Conservation (phyloP, 2,113 vertebrate species). For the Phyllopteryx taeniolatus region DNA sequence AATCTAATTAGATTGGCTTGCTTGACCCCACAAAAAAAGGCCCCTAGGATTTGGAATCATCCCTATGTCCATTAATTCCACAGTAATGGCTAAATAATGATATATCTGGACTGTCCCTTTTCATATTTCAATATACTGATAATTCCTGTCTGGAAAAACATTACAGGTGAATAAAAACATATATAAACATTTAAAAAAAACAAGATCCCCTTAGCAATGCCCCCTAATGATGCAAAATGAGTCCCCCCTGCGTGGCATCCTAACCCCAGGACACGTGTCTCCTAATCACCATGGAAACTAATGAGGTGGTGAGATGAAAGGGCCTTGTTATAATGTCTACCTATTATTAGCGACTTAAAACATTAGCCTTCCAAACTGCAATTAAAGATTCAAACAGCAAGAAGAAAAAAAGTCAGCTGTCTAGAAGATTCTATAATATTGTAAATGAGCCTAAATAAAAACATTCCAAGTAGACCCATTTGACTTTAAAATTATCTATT, state of each 20-base stretch:
- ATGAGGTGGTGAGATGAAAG: slow-evolving; percentile 69
- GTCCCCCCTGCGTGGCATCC: slow-evolving; percentile 44
- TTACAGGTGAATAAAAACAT: not conserved
- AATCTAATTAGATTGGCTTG: slow-evolving; percentile 42
- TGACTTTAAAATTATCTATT: too few relatives aligned
- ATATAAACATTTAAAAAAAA: not conserved
- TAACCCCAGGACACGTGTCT: slow-evolving; percentile 55
- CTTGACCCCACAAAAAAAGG: slow-evolving; percentile 37
- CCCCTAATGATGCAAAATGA: slow-evolving; percentile 66
- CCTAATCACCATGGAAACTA: slow-evolving; percentile 60
- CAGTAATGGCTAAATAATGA: slow-evolving; percentile 45
- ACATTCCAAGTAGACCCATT: too few relatives aligned
- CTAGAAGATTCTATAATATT: not conserved
- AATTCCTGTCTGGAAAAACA: too few relatives aligned
- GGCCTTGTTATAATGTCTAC: slow-evolving; percentile 52
- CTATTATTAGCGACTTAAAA: slow-evolving; percentile 61
- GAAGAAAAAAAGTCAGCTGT: not conserved
- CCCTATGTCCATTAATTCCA: slow-evolving; percentile 44
- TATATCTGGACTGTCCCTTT: not conserved
- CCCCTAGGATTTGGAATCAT: slow-evolving; percentile 28
- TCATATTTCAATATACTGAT: too few relatives aligned
- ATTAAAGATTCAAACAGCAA: slow-evolving; percentile 37
- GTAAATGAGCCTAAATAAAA: not conserved
- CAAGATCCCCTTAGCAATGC: slow-evolving; percentile 33
- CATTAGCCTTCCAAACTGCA: slow-evolving; percentile 58